Evolutionary conservation across 2,888 invertebrate species (phyloP), one percentile per base, ranked within the genome.

Genomic region (Cheilosia variabilis): DNA sequence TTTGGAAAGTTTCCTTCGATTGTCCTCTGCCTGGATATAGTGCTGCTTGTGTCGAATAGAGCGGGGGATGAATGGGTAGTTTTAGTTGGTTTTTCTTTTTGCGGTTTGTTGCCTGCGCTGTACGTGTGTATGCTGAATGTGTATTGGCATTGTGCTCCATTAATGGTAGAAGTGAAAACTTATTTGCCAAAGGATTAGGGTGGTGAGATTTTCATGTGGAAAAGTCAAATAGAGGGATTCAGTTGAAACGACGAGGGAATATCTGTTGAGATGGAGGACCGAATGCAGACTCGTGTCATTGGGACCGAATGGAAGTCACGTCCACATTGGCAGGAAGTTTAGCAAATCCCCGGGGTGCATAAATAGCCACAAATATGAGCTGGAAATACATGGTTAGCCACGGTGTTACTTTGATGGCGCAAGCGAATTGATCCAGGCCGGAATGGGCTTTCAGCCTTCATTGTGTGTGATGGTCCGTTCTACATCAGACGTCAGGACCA

Each of bases 211-310:
- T 57, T 50, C 22, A 24, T 52, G 19, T n/a, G 52, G 13, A 52
- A 71, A 24, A 79, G 22, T 78, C 43, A 27, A 60, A n/a, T 22
- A 66, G n/a, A 72, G 57, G 50, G 58, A 80, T 62, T 63, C 62
- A n/a, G 15, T 45, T 37, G 37, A 37, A 37, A 45, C 45, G 52
- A 17, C 63, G 50, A 34, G 34, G 27, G 69, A 75, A 81, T 81
- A 34, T 57, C 63, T 81, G 57, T 69, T 75, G 34, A 43, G 10
- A 22, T 43, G 31, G 10, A 62, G 31, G 62, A 27, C 55, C 37
- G 24, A 43, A 62, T 27, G 22, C 10, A 52, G 24, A 13, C 52
- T 37, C 37, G 37, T 9, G 17, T 7, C 17, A 45, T n/a, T 47
- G 47, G 0, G 47, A 17, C 19, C 9, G 47, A 47, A 19, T 47